A percentile compares a stretch with the other conserved stretches of the same genome.
phyloP scores from a whole-genome alignment of 2,113 vertebrate genomes.

The Trogon melanurus region DNA sequence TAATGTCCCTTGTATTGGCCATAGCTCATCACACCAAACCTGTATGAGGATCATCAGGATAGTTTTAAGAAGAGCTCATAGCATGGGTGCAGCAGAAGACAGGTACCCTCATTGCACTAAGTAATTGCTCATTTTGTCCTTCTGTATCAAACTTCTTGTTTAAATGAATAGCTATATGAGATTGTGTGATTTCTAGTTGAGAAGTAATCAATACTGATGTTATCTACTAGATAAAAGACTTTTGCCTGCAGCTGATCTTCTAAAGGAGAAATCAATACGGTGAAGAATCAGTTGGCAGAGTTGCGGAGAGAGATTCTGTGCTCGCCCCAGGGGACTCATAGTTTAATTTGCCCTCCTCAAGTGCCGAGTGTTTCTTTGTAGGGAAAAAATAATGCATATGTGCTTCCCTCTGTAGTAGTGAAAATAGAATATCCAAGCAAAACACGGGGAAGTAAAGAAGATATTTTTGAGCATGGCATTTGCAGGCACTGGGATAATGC shows the following conservation, averaged over 20 bases:
- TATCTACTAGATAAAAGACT: conserved; percentile 14
- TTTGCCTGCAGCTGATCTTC: conserved; percentile 34
- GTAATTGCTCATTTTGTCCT: conserved; percentile 15
- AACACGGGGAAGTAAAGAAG: not conserved
- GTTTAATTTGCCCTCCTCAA: not conserved
- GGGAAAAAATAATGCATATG: not conserved
- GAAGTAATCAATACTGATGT: conserved; percentile 46
- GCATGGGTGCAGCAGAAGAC: not conserved
- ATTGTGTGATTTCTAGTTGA: conserved; percentile 25
- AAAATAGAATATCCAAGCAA: not conserved
- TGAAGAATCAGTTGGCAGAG: conserved; percentile 26
- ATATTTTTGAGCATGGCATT: not conserved
- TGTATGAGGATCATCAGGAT: not conserved
- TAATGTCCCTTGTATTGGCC: not conserved
- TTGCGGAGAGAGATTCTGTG: not conserved
- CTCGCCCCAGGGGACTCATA: not conserved
- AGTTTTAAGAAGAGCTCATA: not conserved
- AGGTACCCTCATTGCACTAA: not conserved
- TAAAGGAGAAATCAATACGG: conserved; percentile 31
- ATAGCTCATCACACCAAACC: not conserved
- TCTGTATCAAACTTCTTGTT: not conserved
- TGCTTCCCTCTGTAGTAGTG: not conserved
- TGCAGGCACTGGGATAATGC: not conserved
- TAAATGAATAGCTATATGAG: conserved; percentile 27
- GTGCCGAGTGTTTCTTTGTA: not conserved